These are phyloP conservation scores for Mesoclemmys tuberculata DNA, from an alignment of 2,113 vertebrate genomes.

Conservation along the genomic window DNA sequence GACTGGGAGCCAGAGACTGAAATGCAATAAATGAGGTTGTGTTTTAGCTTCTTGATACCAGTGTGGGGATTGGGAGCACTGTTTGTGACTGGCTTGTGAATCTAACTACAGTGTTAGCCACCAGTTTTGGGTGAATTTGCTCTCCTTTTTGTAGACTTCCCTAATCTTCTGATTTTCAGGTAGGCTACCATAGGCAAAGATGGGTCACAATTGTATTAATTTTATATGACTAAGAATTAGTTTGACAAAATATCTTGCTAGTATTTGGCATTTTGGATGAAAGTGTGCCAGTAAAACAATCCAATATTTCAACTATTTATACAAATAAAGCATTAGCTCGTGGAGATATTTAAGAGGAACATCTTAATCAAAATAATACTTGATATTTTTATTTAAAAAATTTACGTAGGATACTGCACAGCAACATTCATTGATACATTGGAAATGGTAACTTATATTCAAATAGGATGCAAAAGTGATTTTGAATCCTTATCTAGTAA, in stretches of 20 bases:
- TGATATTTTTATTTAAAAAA: not conserved
- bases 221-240: not conserved
- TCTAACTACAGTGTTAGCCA: no score
- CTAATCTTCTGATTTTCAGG: no score
- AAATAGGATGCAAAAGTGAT: conserved; percentile 52
- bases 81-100: no score
- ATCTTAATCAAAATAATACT: conserved; percentile 23
- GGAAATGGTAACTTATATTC: conserved; percentile 38
- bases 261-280: not conserved
- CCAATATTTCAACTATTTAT: not conserved
- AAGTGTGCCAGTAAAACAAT: not conserved
- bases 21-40: no score
- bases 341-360: conserved; percentile 18
- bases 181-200: no score
- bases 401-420: conserved; percentile 7
- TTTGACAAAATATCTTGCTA: not conserved
- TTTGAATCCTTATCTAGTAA: conserved; percentile 51
- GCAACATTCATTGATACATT: not conserved
- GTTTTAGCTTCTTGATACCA: no score
- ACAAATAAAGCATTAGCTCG: not conserved
- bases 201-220: not conserved
- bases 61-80: no score
- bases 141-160: no score
- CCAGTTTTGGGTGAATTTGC: no score
- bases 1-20: no score